These are phyloP conservation scores for Gnathonemus echidnorhynchus DNA, from an alignment of 2,113 vertebrate genomes.

Conservation along the genomic window DNA sequence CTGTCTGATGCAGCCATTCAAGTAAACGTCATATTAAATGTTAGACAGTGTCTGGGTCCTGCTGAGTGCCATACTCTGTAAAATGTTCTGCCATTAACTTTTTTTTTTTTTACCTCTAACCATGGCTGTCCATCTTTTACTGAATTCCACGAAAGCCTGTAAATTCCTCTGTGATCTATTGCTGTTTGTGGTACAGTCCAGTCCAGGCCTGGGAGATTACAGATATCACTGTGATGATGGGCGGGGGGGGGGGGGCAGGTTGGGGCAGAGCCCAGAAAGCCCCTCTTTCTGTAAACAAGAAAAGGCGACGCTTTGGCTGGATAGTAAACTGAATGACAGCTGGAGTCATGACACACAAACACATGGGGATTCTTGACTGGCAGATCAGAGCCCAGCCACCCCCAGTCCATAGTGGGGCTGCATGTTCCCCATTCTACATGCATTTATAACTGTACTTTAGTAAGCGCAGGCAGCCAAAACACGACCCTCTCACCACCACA, in stretches of 20 bases:
- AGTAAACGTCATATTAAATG: background rate
- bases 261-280: background rate
- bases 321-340: background rate
- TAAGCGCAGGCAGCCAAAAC: conserved; percentile 26
- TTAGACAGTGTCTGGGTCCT: background rate
- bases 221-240: background rate
- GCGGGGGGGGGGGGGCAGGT: background rate
- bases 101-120: background rate
- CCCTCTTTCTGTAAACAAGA: background rate
- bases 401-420: background rate
- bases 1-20: background rate
- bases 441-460: conserved; percentile 37
- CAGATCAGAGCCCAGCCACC: background rate
- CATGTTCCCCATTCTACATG: background rate
- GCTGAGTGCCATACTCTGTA: background rate
- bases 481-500: background rate
- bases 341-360: background rate
- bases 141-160: background rate
- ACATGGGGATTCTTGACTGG: background rate
- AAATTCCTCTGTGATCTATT: background rate
- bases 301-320: background rate
- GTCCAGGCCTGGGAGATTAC: background rate
- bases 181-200: background rate
- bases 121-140: background rate
- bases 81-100: background rate